These are phyloP conservation scores for Amblyteles armatorius DNA, from an alignment of 2,888 invertebrate genomes.

Conservation along the genomic window DNA sequence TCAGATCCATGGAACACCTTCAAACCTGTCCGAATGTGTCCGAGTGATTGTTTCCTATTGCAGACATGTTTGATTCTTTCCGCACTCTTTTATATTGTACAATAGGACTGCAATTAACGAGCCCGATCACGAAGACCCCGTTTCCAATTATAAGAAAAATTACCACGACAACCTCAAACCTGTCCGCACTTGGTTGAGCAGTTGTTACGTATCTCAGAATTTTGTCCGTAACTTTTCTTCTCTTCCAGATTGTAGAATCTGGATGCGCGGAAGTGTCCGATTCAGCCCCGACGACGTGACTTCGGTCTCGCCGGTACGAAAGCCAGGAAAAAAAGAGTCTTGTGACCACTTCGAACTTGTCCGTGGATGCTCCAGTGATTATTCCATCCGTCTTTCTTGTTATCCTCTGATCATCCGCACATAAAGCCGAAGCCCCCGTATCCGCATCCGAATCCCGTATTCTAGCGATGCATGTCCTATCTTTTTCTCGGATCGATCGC, in stretches of 20 bases:
- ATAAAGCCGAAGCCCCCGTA: not conserved
- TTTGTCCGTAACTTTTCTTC: not conserved
- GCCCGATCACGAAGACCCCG: too few species aligned
- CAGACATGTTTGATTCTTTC: too few species aligned
- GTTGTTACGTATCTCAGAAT: not conserved
- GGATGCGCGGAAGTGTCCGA: not conserved
- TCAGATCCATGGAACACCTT: too few species aligned
- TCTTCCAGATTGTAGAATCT: not conserved
- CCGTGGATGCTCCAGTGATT: not conserved
- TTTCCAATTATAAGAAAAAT: too few species aligned
- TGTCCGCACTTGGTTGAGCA: not conserved
- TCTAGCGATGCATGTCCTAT: constrained; percentile 1
- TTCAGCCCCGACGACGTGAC: not conserved
- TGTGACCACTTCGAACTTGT: not conserved
- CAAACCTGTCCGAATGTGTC: too few species aligned
- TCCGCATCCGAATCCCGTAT: not conserved
- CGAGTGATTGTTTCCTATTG: too few species aligned
- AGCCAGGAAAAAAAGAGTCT: not conserved
- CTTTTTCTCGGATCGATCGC: constrained; percentile 35
- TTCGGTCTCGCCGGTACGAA: not conserved
- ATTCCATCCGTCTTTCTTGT: constrained; percentile 2
- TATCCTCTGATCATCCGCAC: not conserved
- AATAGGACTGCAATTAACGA: too few species aligned
- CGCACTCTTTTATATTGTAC: too few species aligned
- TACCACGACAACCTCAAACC: not conserved